phyloP scores from a whole-genome alignment of 2,113 vertebrate species.

The Pseudolaguvia tuberculata region DNA sequence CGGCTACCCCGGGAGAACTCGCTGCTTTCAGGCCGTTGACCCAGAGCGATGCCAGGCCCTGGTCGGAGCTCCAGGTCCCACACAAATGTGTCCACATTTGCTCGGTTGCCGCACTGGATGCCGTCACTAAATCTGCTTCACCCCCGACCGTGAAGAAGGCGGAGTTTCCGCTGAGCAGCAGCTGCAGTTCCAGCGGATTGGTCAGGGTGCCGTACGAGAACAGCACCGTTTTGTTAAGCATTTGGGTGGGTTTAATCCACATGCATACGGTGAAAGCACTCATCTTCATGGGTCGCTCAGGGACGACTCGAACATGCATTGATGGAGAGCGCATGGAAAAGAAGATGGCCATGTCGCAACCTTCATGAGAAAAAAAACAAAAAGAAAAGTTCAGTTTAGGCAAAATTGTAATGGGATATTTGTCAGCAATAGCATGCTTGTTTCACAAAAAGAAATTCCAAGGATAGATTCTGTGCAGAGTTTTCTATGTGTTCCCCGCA shows the following conservation, averaged over 20 bases:
- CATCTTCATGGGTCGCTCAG: slow-evolving; percentile 65
- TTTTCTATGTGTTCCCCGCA: too few relatives aligned
- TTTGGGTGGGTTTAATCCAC: slow-evolving; percentile 82
- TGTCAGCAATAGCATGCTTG: too few relatives aligned
- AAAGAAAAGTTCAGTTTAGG: slow-evolving; percentile 2
- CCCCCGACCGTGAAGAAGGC: slow-evolving; percentile 72
- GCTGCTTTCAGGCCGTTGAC: slow-evolving; percentile 66
- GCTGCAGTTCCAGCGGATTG: slow-evolving; percentile 86
- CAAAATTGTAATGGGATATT: background rate
- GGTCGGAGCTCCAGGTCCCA: slow-evolving; percentile 76
- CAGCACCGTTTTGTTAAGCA: slow-evolving; percentile 81
- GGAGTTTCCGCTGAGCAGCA: slow-evolving; percentile 71
- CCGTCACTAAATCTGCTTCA: slow-evolving; percentile 70
- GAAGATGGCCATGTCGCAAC: slow-evolving; percentile 83
- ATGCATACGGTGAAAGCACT: slow-evolving; percentile 79
- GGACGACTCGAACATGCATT: slow-evolving; percentile 78
- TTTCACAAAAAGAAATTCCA: too few relatives aligned
- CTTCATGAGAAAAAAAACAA: slow-evolving; percentile 57
- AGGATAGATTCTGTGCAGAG: too few relatives aligned
- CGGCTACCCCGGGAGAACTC: slow-evolving; percentile 58
- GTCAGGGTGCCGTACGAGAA: slow-evolving; percentile 85
- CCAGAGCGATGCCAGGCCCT: slow-evolving; percentile 75
- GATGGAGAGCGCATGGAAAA: slow-evolving; percentile 91
- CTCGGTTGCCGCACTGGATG: slow-evolving; percentile 40
- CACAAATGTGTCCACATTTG: slow-evolving; percentile 85